These are phyloP conservation scores for Telmatherina bonti DNA, from an alignment of 2,797 vertebrate genomes.

Conservation along the genomic window DNA sequence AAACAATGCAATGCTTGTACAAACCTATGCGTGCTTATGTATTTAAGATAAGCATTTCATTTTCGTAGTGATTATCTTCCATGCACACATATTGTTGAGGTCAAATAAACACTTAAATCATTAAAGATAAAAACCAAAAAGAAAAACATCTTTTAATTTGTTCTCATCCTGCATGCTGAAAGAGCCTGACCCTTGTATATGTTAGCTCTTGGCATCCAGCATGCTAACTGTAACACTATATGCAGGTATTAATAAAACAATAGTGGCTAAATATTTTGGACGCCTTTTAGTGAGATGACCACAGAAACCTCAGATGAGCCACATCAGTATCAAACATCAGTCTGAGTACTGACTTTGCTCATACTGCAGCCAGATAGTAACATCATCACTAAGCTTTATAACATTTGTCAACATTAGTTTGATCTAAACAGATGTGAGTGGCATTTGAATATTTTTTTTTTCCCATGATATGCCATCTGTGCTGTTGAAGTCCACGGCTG, in stretches of 20 bases:
- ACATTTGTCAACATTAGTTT: slow-evolving; percentile 10
- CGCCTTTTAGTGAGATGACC: slow-evolving; percentile 16
- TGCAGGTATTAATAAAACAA: slow-evolving; percentile 30
- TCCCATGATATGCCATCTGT: not conserved
- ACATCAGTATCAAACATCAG: slow-evolving; percentile 11
- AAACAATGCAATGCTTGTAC: slow-evolving; percentile 30
- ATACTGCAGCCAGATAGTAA: slow-evolving; percentile 1
- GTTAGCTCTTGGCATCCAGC: slow-evolving; percentile 22
- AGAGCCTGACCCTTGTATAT: not conserved
- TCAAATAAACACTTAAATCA: slow-evolving; percentile 38
- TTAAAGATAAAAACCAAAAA: slow-evolving; percentile 14
- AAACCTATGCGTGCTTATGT: slow-evolving; percentile 10
- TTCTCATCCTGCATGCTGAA: slow-evolving; percentile 24
- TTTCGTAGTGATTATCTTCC: slow-evolving; percentile 26
- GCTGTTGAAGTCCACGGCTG: not conserved
- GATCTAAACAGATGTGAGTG: not conserved
- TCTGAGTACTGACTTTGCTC: slow-evolving; percentile 3
- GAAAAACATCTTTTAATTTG: slow-evolving; percentile 15
- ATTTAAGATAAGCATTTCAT: slow-evolving; percentile 49
- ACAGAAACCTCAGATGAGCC: slow-evolving; percentile 14
- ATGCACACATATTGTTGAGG: slow-evolving; percentile 8
- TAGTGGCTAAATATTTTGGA: slow-evolving; percentile 27
- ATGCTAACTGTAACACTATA: slow-evolving; percentile 15
- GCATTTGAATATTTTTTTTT: slow-evolving; percentile 3
- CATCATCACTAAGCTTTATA: not conserved